Evolutionary conservation across 1,140 invertebrate species (phyloP), one percentile per base, ranked within the genome.

Genomic region (Mylabris phalerata): DNA sequence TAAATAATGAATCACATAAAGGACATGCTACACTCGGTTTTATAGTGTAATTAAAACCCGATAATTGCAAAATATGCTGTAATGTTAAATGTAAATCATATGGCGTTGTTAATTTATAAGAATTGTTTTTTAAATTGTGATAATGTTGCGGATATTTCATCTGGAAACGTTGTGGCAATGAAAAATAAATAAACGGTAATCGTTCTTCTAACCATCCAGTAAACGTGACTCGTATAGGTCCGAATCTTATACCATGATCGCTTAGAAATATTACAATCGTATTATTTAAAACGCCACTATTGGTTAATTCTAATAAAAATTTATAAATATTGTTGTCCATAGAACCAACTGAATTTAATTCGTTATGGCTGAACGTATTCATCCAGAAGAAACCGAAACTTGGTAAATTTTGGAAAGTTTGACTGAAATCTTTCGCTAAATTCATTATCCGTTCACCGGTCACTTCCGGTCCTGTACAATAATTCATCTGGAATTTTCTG

Each of bases 181-280:
- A 82, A 3, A 93, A 66, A 60, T 83, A 88, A 19, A 90, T 75
- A 71, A 90, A 87, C 1, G 93, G 93, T 11, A 95, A 70, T 48
- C 90, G 73, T 69, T 93, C 89, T 70, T 95, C 92, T 49, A 92
- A 82, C 77, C 88, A 89, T 0, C 92, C 92, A n/a, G 82, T 79
- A 50, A 82, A 79, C 0, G 85, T 87, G 44, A 82, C 69, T 46
- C 87, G 75, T 46, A 92, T 82, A n/a, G 78, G 70, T 1, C 90
- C 91, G 69, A 84, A 93, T 19, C 92, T 73, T 65, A 90, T 83
- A 2, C 93, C 93, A 70, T 95, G 92, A 67, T 96, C 93, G 65
- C 90, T 92, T 57, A 91, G 74, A 26, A 93, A 84, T 0, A 95
- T 69, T 57, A 83, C 75, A 50, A 81, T 74, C 2, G 82, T 81